Conservation (phyloP, 2,888 invertebrate genomes). For the Pyralis farinalis region DNA sequence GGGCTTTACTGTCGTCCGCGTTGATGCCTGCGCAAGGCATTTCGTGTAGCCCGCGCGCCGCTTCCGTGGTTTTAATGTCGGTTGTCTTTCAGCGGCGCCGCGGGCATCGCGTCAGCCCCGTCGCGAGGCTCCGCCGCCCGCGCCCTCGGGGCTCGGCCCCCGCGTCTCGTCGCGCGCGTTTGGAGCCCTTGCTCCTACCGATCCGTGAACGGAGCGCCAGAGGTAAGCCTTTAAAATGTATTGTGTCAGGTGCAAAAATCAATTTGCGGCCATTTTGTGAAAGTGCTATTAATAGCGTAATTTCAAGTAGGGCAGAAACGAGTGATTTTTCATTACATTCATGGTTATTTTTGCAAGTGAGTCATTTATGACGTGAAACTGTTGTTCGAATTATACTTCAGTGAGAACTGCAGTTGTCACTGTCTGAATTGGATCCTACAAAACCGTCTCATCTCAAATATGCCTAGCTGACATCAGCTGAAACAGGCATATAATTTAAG, state of each 20-base stretch:
- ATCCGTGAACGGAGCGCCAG: slow-evolving; percentile 47
- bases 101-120: slow-evolving; percentile 63
- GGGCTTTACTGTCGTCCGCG: slow-evolving; percentile 57
- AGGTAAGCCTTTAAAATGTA: slow-evolving; percentile 63
- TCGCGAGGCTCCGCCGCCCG: slow-evolving; percentile 61
- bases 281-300: slow-evolving; percentile 30
- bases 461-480: no score
- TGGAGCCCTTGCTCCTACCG: slow-evolving; percentile 73
- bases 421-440: no score
- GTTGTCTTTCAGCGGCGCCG: slow-evolving; percentile 72
- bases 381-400: no score
- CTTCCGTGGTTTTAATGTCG: slow-evolving; percentile 65
- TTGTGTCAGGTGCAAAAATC: slow-evolving; percentile 54
- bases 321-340: slow-evolving; percentile 4
- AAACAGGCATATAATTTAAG: no score
- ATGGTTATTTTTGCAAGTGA: not conserved
- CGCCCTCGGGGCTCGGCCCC: slow-evolving; percentile 51
- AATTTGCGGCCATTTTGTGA: slow-evolving; percentile 69
- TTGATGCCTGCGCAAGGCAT: slow-evolving; percentile 19
- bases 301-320: slow-evolving; percentile 11
- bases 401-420: no score
- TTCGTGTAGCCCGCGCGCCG: slow-evolving; percentile 47
- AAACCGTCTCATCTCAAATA: no score
- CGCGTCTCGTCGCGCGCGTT: slow-evolving; percentile 69
- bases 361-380: not conserved